These are phyloP conservation scores for Aethes cnicana DNA, from an alignment of 2,888 invertebrate species.

Conservation along the genomic window DNA sequence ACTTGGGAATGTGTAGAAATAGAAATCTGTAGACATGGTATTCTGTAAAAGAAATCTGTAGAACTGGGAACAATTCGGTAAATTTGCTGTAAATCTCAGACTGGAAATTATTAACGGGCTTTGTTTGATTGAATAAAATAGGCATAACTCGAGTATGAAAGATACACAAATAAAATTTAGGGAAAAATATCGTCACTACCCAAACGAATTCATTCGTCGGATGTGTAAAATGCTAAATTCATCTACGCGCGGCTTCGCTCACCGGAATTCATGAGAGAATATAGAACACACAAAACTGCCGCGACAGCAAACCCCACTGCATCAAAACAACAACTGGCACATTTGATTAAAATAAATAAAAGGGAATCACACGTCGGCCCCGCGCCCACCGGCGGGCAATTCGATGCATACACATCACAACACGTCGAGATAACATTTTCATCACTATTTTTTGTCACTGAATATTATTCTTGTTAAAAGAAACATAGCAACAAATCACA, in stretches of 20 bases:
- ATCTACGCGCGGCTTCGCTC: constrained; percentile 68
- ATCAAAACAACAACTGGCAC: constrained; percentile 70
- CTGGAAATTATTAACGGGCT: too few relatives aligned
- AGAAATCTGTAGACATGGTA: too few relatives aligned
- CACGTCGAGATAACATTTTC: constrained; percentile 24
- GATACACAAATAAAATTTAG: constrained; percentile 69
- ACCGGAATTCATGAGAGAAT: constrained; percentile 74
- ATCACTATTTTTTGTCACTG: constrained; percentile 19
- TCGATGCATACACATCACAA: constrained; percentile 29
- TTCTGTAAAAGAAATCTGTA: too few relatives aligned
- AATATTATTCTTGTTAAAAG: constrained; percentile 25
- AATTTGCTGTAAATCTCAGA: too few relatives aligned
- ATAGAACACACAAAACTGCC: constrained; percentile 65
- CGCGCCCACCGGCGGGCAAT: constrained; percentile 18
- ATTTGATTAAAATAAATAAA: constrained; percentile 80
- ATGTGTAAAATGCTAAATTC: constrained; percentile 80
- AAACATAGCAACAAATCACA: constrained; percentile 21
- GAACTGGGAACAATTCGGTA: too few relatives aligned
- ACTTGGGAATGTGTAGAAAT: too few relatives aligned
- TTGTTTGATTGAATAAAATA: too few relatives aligned
- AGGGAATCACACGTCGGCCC: constrained; percentile 54
- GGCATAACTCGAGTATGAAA: too few relatives aligned
- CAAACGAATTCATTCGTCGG: constrained; percentile 73
- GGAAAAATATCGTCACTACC: constrained; percentile 64
- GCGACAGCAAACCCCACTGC: constrained; percentile 64